Conservation (phyloP, 2,797 vertebrate genomes). For the Peromyscus attwateri region DNA sequence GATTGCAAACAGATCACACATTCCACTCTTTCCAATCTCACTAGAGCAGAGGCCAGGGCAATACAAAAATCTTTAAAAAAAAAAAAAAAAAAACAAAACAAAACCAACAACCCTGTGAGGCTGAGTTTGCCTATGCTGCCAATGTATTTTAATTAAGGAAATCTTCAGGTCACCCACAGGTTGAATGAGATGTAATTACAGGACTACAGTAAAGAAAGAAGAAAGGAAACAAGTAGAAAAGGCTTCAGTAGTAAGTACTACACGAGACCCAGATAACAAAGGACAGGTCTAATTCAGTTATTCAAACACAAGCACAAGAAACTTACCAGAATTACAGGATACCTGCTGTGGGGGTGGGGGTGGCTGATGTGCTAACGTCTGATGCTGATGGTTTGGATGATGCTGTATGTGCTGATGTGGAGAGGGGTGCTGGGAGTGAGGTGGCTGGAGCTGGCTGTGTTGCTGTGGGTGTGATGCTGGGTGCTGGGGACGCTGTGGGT, state of each 20-base stretch:
- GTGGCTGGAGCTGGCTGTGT: slow-evolving; percentile 89
- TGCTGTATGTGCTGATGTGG: slow-evolving; percentile 91
- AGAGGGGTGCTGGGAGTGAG: slow-evolving; percentile 90
- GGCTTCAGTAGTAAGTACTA: neutral
- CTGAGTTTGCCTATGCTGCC: neutral
- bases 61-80: slow-evolving; percentile 39
- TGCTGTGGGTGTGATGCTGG: slow-evolving; percentile 85
- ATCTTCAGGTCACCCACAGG: slow-evolving; percentile 19
- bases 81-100: neutral
- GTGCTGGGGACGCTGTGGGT: slow-evolving; percentile 87
- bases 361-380: slow-evolving; percentile 92
- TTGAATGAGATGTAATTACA: slow-evolving; percentile 51
- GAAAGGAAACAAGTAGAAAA: neutral
- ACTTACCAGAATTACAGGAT: slow-evolving; percentile 94
- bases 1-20: neutral
- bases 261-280: slow-evolving; percentile 53
- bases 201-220: slow-evolving; percentile 39
- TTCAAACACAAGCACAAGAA: slow-evolving; percentile 50
- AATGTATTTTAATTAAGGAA: slow-evolving; percentile 61
- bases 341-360: slow-evolving; percentile 91
- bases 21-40: slow-evolving; percentile 30
- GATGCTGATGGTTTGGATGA: slow-evolving; percentile 91
- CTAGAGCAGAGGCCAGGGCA: neutral
- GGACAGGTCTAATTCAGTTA: slow-evolving; percentile 60
- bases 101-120: neutral